Percentiles rank a stretch among this genome's conserved stretches.
Evolutionary conservation across 2,113 vertebrate genomes (phyloP).

Genomic region (Craseonycteris thonglongyai): DNA sequence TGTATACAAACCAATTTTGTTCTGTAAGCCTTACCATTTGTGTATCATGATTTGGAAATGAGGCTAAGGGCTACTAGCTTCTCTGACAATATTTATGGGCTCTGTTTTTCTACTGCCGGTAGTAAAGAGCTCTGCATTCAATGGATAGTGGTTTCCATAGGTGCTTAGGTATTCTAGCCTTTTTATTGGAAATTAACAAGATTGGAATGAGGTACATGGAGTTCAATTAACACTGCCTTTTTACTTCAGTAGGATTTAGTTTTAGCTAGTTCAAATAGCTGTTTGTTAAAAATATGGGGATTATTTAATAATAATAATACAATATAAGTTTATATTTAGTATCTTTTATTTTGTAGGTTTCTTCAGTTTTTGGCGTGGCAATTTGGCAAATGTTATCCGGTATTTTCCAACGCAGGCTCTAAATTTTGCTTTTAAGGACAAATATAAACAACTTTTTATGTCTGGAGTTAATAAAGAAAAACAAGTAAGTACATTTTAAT

Average conservation of each 20-base stretch:
- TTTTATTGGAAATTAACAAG: neutral
- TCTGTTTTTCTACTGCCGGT: neutral
- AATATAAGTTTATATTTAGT: slow-evolving; percentile 46
- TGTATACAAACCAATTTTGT: neutral
- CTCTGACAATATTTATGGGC: neutral
- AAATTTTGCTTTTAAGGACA: slow-evolving; percentile 79
- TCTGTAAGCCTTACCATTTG: neutral
- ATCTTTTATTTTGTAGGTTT: slow-evolving; percentile 60
- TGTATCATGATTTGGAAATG: neutral
- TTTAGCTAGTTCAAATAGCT: neutral
- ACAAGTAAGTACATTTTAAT: slow-evolving; percentile 66
- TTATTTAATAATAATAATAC: slow-evolving; percentile 15
- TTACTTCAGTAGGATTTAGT: neutral
- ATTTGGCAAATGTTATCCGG: slow-evolving; percentile 60
- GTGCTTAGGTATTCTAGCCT: neutral
- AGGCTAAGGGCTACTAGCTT: neutral
- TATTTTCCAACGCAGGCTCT: slow-evolving; percentile 76
- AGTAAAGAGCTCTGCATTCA: neutral
- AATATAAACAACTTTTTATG: slow-evolving; percentile 73
- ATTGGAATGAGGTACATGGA: neutral
- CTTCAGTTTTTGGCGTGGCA: slow-evolving; percentile 72
- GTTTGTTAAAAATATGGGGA: neutral
- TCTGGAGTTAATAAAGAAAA: slow-evolving; percentile 71
- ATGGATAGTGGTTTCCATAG: neutral
- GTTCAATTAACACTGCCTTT: neutral